Conservation (phyloP, 1,140 invertebrate species). For the Drosophila willistoni region DNA sequence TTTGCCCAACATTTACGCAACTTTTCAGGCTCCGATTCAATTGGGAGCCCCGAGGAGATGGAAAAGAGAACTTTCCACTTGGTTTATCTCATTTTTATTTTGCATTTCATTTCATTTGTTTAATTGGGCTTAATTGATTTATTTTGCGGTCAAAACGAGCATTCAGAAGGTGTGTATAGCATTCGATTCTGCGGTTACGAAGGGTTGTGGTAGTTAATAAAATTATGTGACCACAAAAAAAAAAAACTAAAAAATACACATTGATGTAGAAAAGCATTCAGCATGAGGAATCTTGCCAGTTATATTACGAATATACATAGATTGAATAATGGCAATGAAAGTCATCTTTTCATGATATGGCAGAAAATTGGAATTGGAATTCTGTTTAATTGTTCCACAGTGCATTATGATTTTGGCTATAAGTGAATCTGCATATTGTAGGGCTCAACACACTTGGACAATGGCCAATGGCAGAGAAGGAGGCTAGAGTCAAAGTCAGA, state of each 20-base stretch:
- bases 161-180: background rate
- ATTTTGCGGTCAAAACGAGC: slow-evolving; percentile 44
- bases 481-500: no score
- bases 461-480: slow-evolving; percentile 29
- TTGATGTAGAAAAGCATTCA: no score
- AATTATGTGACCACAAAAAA: no score
- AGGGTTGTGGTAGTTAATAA: slow-evolving; percentile 29
- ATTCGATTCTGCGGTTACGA: slow-evolving; percentile 34
- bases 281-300: no score
- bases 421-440: slow-evolving; percentile 36
- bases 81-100: background rate
- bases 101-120: background rate
- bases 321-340: no score
- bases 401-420: background rate
- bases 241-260: no score
- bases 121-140: slow-evolving; percentile 15
- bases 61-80: background rate
- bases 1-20: background rate
- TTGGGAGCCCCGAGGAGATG: no score
- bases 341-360: no score
- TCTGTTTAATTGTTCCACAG: background rate
- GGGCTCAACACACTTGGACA: slow-evolving; percentile 27
- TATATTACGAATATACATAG: no score
- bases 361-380: no score
- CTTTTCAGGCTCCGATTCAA: no score